Conservation (phyloP, 2,888 invertebrate genomes). For the Lycocerus yunnanus region DNA sequence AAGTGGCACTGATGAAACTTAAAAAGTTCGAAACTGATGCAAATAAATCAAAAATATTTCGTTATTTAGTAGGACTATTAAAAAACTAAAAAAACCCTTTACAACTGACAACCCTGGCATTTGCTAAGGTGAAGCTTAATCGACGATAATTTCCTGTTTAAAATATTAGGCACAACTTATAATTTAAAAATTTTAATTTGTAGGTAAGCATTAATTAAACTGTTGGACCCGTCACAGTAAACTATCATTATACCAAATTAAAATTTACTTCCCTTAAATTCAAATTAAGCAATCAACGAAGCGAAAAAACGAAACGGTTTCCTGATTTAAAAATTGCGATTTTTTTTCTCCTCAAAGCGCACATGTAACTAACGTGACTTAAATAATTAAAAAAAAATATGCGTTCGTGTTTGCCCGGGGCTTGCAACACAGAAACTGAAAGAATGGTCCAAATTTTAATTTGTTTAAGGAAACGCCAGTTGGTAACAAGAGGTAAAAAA, state of each 20-base stretch:
- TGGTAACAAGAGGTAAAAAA: slow-evolving; percentile 34
- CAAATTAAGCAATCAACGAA: neutral
- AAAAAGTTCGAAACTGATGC: neutral
- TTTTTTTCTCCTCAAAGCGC: neutral
- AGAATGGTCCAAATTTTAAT: slow-evolving; percentile 3
- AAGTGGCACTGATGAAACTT: neutral
- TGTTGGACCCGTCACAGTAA: neutral
- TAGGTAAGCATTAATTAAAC: slow-evolving; percentile 1
- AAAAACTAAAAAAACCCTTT: neutral
- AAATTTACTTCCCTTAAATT: neutral
- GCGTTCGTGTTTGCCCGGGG: neutral
- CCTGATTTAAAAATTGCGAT: neutral
- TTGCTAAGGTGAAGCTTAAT: neutral
- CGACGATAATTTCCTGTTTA: neutral
- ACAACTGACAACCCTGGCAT: neutral
- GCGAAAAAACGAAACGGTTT: neutral
- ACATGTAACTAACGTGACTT: neutral
- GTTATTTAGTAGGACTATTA: neutral
- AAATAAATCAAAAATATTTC: neutral
- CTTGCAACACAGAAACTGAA: neutral
- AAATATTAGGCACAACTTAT: neutral
- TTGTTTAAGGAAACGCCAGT: slow-evolving; percentile 33
- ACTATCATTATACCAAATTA: slow-evolving; percentile 3
- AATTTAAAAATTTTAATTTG: neutral
- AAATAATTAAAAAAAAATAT: neutral